Base-by-base conservation (phyloP, 2,113 vertebrate species). In the Monarcha castaneiventris region DNA sequence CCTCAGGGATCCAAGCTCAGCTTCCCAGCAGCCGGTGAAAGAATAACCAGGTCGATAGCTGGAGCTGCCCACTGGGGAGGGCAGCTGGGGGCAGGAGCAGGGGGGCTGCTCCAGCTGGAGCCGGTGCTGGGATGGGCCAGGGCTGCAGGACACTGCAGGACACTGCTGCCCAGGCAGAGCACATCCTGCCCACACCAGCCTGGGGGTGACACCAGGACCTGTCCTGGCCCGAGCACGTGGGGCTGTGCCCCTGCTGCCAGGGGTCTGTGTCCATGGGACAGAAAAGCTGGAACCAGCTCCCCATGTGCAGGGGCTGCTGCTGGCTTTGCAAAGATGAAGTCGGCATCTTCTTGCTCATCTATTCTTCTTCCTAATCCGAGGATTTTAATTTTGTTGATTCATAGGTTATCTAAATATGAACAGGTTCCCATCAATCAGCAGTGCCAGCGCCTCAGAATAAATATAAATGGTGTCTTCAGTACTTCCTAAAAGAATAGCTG, bases 321-420 rank as follows among this genome's bases (percentile, higher is more conserved):
- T 16, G 68, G 3, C 29, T 63, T 39, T 23, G 19, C 20, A 29
- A 9, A 25, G 29, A 64, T 48, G 54, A 59, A 68, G 17, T 35
- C 0, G 1, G 16, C 18, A 3, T 29, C 44, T 30, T 58, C 71
- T 67, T 51, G 11, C 90, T 56, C 14, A 11, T 59, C 51, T 16
- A 2, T 56, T 71, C 48, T 21, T 26, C 63, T 51, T 52, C 54
- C 55, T 37, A 23, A 33, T 41, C 30, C 6, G 12, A 71, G 69
- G 54, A 19, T n/a, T 80, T 90, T 43, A 66, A 66, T 86, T 89
- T 74, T 73, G 74, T 93, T 92, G 79, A 90, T 80, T 80, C 69
- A 23, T 32, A 46, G 89, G 76, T 82, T 92, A 84, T 94, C 83
- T 73, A 61, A 84, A 69, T 52, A 81, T 16, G 67, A 86, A 20